A percentile compares a stretch with the other conserved stretches of the same genome.
These are phyloP conservation scores for Drosophila dunni DNA, from an alignment of 1,140 invertebrate genomes.

Conservation along the genomic window DNA sequence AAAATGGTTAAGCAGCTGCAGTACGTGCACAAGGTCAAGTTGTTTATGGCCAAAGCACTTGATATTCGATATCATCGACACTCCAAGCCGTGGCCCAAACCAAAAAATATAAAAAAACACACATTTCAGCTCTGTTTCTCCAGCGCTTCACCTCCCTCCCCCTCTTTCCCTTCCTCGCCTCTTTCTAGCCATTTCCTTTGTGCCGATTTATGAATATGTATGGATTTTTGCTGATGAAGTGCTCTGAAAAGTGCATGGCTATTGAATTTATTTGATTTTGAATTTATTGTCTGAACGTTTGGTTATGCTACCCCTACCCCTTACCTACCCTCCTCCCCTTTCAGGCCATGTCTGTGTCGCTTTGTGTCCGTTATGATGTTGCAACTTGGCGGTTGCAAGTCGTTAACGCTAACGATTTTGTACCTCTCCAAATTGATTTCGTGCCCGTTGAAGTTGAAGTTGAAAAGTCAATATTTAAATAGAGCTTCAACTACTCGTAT, in stretches of 20 bases:
- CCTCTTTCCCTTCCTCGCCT: conserved; percentile 10
- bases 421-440: conserved; percentile 20
- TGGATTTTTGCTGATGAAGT: conserved; percentile 45
- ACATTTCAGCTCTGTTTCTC: conserved; percentile 30
- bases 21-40: conserved; percentile 81
- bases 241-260: conserved; percentile 37
- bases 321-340: neutral
- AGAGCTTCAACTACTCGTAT: conserved; percentile 2
- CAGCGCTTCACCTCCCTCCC: conserved; percentile 7
- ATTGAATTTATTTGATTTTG: conserved; percentile 70
- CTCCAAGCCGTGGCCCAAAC: conserved; percentile 32
- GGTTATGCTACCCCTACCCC: neutral
- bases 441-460: conserved; percentile 10
- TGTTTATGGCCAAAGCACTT: conserved; percentile 77
- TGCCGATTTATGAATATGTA: conserved; percentile 73
- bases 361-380: conserved; percentile 15
- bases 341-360: neutral
- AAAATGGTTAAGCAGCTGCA: conserved; percentile 7
- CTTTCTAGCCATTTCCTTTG: conserved; percentile 51
- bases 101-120: conserved; percentile 4
- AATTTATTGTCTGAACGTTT: conserved; percentile 51
- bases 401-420: conserved; percentile 20
- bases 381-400: conserved; percentile 14
- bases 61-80: conserved; percentile 76
- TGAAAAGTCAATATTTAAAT: conserved; percentile 14